Evolutionary conservation across 1,140 invertebrate genomes (phyloP).

Genomic region (Caerostris extrusa): DNA sequence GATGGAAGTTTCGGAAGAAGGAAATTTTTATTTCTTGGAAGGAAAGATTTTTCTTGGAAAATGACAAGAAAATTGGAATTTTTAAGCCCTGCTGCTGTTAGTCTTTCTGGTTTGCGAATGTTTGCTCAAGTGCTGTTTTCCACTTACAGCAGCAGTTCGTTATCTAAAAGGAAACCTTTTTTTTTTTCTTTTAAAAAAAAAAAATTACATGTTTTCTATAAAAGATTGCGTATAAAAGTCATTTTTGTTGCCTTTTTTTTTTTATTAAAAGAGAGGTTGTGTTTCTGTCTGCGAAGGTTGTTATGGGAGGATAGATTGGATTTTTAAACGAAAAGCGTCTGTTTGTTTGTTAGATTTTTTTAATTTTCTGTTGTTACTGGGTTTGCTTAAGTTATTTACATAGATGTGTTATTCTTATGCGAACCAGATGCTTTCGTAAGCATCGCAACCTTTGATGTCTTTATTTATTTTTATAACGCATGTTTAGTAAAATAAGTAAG

Average conservation of each 20-base stretch:
- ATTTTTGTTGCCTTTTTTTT: constrained; percentile 9
- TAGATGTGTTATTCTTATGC: not conserved
- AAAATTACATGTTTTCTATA: not conserved
- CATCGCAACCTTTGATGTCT: too few species aligned
- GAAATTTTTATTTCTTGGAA: constrained; percentile 16
- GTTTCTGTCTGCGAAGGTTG: not conserved
- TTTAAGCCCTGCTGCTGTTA: not conserved
- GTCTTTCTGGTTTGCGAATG: not conserved
- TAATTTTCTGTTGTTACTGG: not conserved
- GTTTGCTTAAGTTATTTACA: not conserved
- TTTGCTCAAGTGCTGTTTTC: constrained; percentile 15
- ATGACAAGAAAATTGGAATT: constrained; percentile 33
- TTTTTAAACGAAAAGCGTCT: not conserved
- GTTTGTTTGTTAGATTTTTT: not conserved
- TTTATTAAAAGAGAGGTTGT: not conserved
- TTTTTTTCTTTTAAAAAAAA: not conserved
- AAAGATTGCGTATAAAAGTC: constrained; percentile 19
- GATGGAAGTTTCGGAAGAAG: not conserved
- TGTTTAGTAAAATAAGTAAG: too few species aligned
- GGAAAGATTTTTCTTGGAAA: constrained; percentile 2
- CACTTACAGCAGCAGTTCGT: not conserved
- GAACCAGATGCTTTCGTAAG: not conserved
- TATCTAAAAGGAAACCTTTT: not conserved
- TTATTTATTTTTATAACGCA: too few species aligned
- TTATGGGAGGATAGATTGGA: not conserved